Evolutionary conservation across 2,797 vertebrate genomes (phyloP), one percentile per base, ranked within the genome.

Genomic region (Cephalopachus bancanus): DNA sequence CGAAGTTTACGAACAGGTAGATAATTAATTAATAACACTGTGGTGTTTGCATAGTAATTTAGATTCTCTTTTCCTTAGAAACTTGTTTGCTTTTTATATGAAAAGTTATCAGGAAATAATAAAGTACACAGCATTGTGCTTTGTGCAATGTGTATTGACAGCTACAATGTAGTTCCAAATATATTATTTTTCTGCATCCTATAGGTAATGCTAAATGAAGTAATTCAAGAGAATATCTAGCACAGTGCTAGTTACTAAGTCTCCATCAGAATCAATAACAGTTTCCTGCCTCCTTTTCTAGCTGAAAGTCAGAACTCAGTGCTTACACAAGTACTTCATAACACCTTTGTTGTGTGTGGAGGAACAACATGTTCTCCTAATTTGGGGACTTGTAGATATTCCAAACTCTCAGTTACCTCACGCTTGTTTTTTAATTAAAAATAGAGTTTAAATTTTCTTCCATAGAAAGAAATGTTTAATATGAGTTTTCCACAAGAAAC

Each of bases 51-150:
- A 22, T 19, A 28, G 2, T 74, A 44, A 20, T 83, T 53, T 26
- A 57, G 24, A 71, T 30, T 76, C 11, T 53, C 67, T 83, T 72
- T 93, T 60, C 19, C 44, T 57, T 51, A 65, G 14, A 28, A 81
- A 53, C 7, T 59, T 87, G 49, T 20, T 92, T 1, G 84, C 51
- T 92, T 93, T 79, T 19, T 93, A 83, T 5, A 1, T 53, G 76
- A 93, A 94, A 71, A 57, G 1, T 86, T 95, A 83, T 26, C 3
- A 86, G 24, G 37, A 91, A 78, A 62, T 83, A 95, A 91, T 91
- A 62, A 79, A 79, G 1, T 67, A 37, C 0, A 67, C 10, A 30
- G 4, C 0, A 89, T 86, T 93, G 37, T 89, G 19, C 26, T 87
- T 87, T 37, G 37, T 37, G 37, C 37, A 62, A 12, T 93, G 37